Conservation (phyloP, 1,140 invertebrate species). For the Chlorops oryzae region DNA sequence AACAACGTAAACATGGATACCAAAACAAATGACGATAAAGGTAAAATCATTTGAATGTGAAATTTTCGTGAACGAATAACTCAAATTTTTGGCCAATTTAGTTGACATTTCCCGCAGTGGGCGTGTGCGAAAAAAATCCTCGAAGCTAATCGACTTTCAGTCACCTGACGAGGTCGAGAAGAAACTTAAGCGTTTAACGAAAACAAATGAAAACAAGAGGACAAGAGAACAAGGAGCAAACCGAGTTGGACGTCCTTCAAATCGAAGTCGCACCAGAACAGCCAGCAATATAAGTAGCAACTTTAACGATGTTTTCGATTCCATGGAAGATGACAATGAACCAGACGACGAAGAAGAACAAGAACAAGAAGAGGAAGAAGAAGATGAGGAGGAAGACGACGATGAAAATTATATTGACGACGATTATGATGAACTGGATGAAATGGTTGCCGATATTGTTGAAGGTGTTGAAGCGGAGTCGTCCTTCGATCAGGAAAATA, state of each 20-base stretch:
- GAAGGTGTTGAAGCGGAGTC: conserved; percentile 38
- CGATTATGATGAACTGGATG: conserved; percentile 39
- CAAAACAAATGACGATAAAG: too few relatives aligned
- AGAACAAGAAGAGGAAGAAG: conserved; percentile 16
- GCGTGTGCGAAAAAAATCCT: conserved; percentile 86
- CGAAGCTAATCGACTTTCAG: conserved; percentile 88
- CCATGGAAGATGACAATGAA: too few relatives aligned
- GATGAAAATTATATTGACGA: conserved; percentile 13
- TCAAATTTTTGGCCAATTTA: too few relatives aligned
- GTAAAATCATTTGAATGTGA: too few relatives aligned
- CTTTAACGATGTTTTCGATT: too few relatives aligned
- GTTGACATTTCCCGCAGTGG: conserved; percentile 78
- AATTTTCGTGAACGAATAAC: too few relatives aligned
- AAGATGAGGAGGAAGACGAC: conserved; percentile 10
- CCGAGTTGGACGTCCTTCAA: background rate
- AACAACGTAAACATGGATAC: too few relatives aligned
- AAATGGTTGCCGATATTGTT: conserved; percentile 36
- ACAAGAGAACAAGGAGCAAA: background rate
- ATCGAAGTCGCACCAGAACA: conserved; percentile 3
- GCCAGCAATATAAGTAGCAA: too few relatives aligned
- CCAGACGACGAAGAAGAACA: conserved; percentile 15
- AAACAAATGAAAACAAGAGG: too few relatives aligned
- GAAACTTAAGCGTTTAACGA: conserved; percentile 37
- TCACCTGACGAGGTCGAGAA: conserved; percentile 71
- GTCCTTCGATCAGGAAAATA: conserved; percentile 18